Evolutionary conservation across 1,140 invertebrate genomes (phyloP), one percentile per base, ranked within the genome.

Genomic region (Hormaphis cornu): DNA sequence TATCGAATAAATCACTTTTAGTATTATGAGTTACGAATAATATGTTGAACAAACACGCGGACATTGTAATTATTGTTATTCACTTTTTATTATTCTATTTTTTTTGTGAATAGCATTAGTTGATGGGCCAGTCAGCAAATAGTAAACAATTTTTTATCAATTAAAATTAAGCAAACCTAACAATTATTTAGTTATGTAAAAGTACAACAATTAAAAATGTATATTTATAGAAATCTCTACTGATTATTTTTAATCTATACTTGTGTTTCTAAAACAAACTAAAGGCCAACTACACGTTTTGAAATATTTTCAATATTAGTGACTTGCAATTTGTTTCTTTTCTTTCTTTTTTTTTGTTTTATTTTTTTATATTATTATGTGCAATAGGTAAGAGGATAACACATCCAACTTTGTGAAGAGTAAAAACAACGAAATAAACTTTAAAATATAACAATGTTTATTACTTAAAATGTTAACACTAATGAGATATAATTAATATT

Each of bases 351-450:
- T 59, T 59, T 42, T 10, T 6, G 16, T n/a, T 37, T 35, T 37
- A 8, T 35, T 7, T 58, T 12, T 58, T 24, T 44, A 40, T 26
- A 40, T 42, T 28, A 16, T 59, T 16, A 61, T 28, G 58, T 44
- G 58, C 58, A 61, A 61, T 61, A 46, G n/a, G 42, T 44, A 30
- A 61, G 8, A 61, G n/a, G n/a, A n/a, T n/a, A n/a, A n/a, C n/a
- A n/a, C n/a, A n/a, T n/a, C n/a, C n/a, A n/a, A n/a, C n/a, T n/a
- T n/a, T n/a, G n/a, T n/a, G n/a, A n/a, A n/a, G n/a, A n/a, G n/a
- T n/a, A n/a, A n/a, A n/a, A n/a, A n/a, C n/a, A n/a, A n/a, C n/a
- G n/a, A n/a, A n/a, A n/a, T n/a, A n/a, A n/a, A n/a, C n/a, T n/a
- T n/a, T n/a, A n/a, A n/a, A n/a, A n/a, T n/a, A n/a, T n/a, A n/a